Evolutionary conservation across 2,113 vertebrate species (phyloP).

Genomic region (Psilopsiagon aurifrons): DNA sequence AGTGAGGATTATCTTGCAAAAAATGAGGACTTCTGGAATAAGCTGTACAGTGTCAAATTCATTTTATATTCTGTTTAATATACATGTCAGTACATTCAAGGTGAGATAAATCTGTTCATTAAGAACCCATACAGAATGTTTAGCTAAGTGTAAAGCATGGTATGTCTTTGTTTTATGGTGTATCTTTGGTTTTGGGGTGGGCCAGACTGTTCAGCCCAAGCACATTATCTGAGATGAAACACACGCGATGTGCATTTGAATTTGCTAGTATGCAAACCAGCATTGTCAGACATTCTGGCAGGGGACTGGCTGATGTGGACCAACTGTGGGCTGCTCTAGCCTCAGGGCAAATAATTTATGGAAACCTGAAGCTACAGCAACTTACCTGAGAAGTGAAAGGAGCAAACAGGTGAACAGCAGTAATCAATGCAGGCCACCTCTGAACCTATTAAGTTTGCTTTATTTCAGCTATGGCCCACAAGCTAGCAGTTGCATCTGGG

Average conservation of each 20-base stretch:
- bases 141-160: background rate
- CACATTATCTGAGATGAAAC: background rate
- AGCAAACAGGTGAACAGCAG: background rate
- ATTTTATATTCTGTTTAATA: slow-evolving; percentile 20
- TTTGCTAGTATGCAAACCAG: background rate
- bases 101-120: background rate
- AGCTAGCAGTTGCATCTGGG: background rate
- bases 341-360: background rate
- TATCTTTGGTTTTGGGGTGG: background rate
- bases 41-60: background rate
- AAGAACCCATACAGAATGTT: background rate
- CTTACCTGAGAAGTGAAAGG: background rate
- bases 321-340: background rate
- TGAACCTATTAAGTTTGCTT: background rate
- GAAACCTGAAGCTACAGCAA: background rate
- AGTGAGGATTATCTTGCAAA: background rate
- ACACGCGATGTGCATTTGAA: background rate
- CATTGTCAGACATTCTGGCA: background rate
- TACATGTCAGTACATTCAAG: background rate
- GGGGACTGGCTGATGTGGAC: background rate
- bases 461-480: background rate
- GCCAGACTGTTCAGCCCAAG: background rate
- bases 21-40: background rate
- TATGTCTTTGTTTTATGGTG: background rate
- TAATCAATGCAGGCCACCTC: background rate